These are phyloP conservation scores for Stictocephala bisonia DNA, from an alignment of 2,888 invertebrate genomes.

Conservation along the genomic window DNA sequence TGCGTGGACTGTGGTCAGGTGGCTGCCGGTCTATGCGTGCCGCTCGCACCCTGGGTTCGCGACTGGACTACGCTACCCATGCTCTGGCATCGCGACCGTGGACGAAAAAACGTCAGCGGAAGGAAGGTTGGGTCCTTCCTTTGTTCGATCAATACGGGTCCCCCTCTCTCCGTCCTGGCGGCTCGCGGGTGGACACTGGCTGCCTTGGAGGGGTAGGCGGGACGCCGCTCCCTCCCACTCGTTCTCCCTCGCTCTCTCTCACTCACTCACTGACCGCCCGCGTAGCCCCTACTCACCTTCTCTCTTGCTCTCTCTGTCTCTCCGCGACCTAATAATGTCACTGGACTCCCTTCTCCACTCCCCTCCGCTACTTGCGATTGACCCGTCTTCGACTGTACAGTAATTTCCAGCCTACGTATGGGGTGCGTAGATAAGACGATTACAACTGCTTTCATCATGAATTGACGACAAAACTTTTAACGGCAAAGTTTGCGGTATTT, in stretches of 20 bases:
- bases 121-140: slow-evolving; percentile 57
- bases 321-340: slow-evolving; percentile 43
- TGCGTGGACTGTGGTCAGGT: background rate
- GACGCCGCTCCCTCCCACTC: slow-evolving; percentile 32
- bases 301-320: slow-evolving; percentile 28
- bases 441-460: no score
- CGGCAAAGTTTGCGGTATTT: slow-evolving; percentile 36
- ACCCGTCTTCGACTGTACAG: slow-evolving; percentile 37
- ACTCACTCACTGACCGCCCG: background rate
- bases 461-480: slow-evolving; percentile 1
- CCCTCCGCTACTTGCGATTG: slow-evolving; percentile 6
- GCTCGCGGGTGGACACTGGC: slow-evolving; percentile 51
- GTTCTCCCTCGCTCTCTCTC: background rate
- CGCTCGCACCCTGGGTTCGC: slow-evolving; percentile 55
- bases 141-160: slow-evolving; percentile 60
- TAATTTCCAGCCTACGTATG: slow-evolving; percentile 8
- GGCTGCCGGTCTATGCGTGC: slow-evolving; percentile 18
- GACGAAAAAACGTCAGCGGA: slow-evolving; percentile 49
- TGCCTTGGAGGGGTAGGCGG: slow-evolving; percentile 50
- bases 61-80: slow-evolving; percentile 42
- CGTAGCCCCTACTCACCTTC: background rate
- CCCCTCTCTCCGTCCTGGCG: slow-evolving; percentile 57
- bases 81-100: slow-evolving; percentile 42
- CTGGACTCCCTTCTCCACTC: slow-evolving; percentile 21
- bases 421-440: no score